A percentile compares a stretch with the other conserved stretches of the same genome.
phyloP scores from a whole-genome alignment of 2,888 invertebrate genomes.

The Oeneis ivallda region DNA sequence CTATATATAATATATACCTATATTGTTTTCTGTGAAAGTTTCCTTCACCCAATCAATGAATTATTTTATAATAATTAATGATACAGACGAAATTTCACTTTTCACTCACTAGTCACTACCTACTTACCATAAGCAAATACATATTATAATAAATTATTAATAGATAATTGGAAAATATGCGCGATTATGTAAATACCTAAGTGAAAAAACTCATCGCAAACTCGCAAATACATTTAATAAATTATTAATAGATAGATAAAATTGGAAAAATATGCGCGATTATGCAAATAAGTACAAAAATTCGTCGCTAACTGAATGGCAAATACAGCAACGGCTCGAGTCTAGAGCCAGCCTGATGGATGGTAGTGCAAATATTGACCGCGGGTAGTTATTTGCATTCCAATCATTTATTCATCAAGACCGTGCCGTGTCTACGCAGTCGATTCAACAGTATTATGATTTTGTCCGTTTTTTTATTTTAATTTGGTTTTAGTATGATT shows the following conservation, averaged over 20 bases:
- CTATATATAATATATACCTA: too few species aligned
- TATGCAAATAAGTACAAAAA: not conserved
- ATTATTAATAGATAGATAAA: too few species aligned
- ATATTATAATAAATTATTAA: too few species aligned
- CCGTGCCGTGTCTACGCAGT: not conserved
- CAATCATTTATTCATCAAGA: conserved; percentile 25
- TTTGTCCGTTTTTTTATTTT: conserved; percentile 8
- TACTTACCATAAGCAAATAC: too few species aligned
- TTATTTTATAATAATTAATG: too few species aligned
- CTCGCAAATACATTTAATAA: conserved; percentile 28
- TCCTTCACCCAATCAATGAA: too few species aligned
- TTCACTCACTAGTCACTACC: too few species aligned
- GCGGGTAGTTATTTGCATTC: conserved; percentile 22
- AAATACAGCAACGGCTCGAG: conserved; percentile 32
- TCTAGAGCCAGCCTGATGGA: conserved; percentile 3
- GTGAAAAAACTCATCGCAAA: conserved; percentile 17
- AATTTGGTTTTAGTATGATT: conserved; percentile 18
- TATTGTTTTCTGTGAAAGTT: too few species aligned
- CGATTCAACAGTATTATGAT: conserved; percentile 6
- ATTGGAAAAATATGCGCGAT: not conserved
- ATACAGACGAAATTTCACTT: too few species aligned
- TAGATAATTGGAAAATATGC: not conserved
- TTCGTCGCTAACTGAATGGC: conserved; percentile 27
- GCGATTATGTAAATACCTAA: not conserved
- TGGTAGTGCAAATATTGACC: conserved; percentile 27